A percentile compares a stretch with the other conserved stretches of the same genome.
Conservation (phyloP, 2,797 vertebrate genomes). For the Tympanoctomys barrerae region DNA sequence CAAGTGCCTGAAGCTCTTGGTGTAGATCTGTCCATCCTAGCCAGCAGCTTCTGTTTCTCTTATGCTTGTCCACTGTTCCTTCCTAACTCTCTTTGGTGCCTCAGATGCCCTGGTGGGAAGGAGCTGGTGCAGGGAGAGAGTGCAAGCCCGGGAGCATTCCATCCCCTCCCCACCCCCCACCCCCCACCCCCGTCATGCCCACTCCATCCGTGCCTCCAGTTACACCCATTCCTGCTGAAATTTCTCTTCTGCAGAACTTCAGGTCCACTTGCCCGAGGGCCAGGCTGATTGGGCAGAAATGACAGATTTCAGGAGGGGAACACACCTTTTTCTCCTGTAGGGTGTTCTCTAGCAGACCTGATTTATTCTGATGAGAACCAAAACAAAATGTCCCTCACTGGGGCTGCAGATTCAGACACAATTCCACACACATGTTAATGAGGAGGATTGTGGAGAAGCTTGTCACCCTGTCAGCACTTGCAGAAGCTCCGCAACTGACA, state of each 20-base stretch:
- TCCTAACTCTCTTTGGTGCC: neutral
- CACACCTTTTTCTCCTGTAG: neutral
- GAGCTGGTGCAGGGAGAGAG: accelerated
- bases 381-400: neutral
- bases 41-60: neutral
- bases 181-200: accelerated
- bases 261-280: neutral
- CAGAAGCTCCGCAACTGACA: neutral
- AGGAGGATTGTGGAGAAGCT: neutral
- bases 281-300: neutral
- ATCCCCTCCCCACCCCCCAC: no score
- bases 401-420: neutral
- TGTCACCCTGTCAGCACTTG: neutral
- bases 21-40: neutral
- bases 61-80: neutral
- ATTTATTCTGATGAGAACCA: neutral
- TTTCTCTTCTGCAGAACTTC: neutral
- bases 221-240: neutral
- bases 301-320: accelerated
- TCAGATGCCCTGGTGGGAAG: neutral
- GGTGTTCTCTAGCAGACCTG: neutral
- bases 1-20: neutral
- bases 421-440: neutral
- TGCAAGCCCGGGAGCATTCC: neutral
- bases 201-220: neutral